Evolutionary conservation across 2,113 vertebrate genomes (phyloP).

Genomic region (Nerophis ophidion): DNA sequence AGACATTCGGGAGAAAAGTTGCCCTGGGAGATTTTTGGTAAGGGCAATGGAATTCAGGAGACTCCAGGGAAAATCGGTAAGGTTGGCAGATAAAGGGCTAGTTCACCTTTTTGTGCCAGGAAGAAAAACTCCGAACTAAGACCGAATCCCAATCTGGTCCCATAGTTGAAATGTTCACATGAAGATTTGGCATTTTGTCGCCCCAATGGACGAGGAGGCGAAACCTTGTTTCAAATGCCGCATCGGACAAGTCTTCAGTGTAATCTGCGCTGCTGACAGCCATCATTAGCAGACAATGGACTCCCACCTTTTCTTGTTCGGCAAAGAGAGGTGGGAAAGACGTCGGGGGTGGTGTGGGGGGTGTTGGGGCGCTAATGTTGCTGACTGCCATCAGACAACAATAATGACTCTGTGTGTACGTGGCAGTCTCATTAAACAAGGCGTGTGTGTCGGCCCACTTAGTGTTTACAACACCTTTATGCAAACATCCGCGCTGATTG

Average conservation of each 20-base stretch:
- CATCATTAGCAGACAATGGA: constrained; percentile 24
- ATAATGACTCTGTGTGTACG: constrained; percentile 19
- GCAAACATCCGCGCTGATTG: constrained; percentile 51
- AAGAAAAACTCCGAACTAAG: too few relatives aligned
- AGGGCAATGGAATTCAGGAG: too few relatives aligned
- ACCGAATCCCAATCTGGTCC: too few relatives aligned
- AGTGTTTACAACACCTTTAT: constrained; percentile 50
- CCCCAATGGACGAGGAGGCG: too few relatives aligned
- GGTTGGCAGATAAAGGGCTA: too few relatives aligned
- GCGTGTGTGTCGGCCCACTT: constrained; percentile 24
- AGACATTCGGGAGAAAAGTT: too few relatives aligned
- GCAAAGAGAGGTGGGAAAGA: constrained; percentile 1
- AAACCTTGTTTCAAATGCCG: too few relatives aligned
- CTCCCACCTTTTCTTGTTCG: constrained; percentile 1
- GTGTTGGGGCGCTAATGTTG: constrained; percentile 8
- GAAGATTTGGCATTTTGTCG: too few relatives aligned
- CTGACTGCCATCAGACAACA: constrained; percentile 27
- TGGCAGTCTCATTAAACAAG: constrained; percentile 40
- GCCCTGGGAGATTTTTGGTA: too few relatives aligned
- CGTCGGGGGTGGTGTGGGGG: not conserved
- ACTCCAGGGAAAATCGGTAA: too few relatives aligned
- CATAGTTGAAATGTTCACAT: too few relatives aligned
- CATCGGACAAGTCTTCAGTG: constrained; percentile 12
- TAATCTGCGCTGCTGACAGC: constrained; percentile 10
- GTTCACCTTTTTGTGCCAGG: too few relatives aligned